phyloP scores from a whole-genome alignment of 1,140 invertebrate species.

The Tribolium castaneum region DNA sequence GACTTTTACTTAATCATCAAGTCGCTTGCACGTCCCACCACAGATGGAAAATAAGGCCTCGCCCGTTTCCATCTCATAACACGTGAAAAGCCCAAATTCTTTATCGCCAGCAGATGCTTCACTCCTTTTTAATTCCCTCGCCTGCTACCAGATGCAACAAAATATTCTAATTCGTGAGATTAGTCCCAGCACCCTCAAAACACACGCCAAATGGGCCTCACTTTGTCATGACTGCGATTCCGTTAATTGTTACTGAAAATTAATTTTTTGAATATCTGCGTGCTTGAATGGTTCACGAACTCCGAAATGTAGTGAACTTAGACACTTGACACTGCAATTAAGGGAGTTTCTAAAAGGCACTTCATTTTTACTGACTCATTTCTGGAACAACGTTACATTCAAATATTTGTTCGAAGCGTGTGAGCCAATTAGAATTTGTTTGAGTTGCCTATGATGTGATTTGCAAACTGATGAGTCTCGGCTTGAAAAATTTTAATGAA shows the following conservation, averaged over 20 bases:
- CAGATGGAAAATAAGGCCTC: background rate
- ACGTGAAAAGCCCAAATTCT: background rate
- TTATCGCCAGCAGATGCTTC: background rate
- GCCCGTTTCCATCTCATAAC: conserved; percentile 7
- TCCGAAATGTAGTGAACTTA: background rate
- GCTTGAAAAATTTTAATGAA: background rate
- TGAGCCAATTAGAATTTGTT: background rate
- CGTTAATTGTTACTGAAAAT: too few species aligned
- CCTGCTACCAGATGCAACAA: background rate
- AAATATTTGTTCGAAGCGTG: background rate
- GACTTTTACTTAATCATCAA: background rate
- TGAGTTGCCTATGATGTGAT: background rate
- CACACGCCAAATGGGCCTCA: background rate
- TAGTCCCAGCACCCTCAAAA: background rate
- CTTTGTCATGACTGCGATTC: too few species aligned
- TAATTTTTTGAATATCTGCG: too few species aligned
- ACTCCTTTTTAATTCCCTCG: background rate
- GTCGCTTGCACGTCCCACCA: background rate
- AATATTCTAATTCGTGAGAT: conserved; percentile 3
- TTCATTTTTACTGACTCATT: background rate
- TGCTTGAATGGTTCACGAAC: background rate
- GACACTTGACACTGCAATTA: background rate
- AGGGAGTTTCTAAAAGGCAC: background rate
- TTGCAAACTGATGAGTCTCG: background rate
- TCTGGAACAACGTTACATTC: background rate